These are phyloP conservation scores for Megaleporinus macrocephalus DNA, from an alignment of 2,113 vertebrate genomes.

Conservation along the genomic window DNA sequence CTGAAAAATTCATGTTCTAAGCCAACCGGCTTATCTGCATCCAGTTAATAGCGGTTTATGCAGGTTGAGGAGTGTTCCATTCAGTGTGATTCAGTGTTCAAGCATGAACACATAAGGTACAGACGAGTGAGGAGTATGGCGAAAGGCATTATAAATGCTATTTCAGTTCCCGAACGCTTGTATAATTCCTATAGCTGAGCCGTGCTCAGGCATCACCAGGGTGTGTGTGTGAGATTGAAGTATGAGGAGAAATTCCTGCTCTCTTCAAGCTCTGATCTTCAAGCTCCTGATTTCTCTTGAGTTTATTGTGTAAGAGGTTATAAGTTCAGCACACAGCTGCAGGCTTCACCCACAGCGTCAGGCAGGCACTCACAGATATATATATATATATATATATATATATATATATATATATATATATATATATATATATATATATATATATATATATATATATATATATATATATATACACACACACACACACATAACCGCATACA, in stretches of 20 bases:
- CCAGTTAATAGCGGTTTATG: background rate
- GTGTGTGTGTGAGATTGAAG: slow-evolving; percentile 2
- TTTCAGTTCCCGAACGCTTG: background rate
- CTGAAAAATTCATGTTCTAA: background rate
- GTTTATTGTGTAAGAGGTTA: slow-evolving; percentile 20
- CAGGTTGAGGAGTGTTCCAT: background rate
- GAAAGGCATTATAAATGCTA: background rate
- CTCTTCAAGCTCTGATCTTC: background rate
- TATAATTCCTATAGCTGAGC: slow-evolving; percentile 1
- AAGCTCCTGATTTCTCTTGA: slow-evolving; percentile 20
- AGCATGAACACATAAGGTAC: background rate
- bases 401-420: no score
- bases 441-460: background rate
- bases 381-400: background rate
- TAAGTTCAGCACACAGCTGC: slow-evolving; percentile 30
- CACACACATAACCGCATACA: background rate
- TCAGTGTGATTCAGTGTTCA: background rate
- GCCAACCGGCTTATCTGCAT: background rate
- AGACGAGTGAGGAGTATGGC: background rate
- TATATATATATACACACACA: background rate
- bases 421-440: background rate
- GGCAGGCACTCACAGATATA: slow-evolving; percentile 5
- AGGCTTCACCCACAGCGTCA: slow-evolving; percentile 19
- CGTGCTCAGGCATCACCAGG: slow-evolving; percentile 8
- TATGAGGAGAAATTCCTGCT: slow-evolving; percentile 19